Evolutionary conservation across 2,113 vertebrate genomes (phyloP).

Genomic region (Vidua chalybeata): DNA sequence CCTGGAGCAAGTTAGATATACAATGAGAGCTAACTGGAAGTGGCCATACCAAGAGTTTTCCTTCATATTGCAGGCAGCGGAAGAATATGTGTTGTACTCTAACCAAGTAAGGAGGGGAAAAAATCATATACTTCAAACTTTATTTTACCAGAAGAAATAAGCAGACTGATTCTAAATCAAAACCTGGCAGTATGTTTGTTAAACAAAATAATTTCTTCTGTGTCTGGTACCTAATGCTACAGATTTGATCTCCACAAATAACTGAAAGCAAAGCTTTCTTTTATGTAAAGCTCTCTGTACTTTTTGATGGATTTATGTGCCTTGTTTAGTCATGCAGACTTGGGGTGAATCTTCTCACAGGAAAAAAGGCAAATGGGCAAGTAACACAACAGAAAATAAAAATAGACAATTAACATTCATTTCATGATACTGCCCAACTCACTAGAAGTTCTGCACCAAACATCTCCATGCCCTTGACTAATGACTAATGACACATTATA

Average conservation of each 20-base stretch:
- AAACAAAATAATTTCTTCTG: not conserved
- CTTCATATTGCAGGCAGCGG: conserved; percentile 69
- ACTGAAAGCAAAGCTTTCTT: not conserved
- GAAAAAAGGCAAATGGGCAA: not conserved
- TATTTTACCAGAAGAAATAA: not conserved
- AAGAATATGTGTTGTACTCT: not conserved
- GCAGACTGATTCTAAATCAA: not conserved
- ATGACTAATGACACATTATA: not conserved
- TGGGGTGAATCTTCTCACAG: not conserved
- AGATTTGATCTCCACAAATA: not conserved
- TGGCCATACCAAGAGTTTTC: conserved; percentile 33
- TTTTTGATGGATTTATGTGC: not conserved
- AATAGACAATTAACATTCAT: not conserved
- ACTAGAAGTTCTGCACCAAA: not conserved
- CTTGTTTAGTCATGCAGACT: not conserved
- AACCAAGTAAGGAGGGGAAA: not conserved
- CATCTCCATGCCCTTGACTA: not conserved
- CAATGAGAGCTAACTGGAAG: conserved; percentile 76
- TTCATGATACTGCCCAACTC: not conserved
- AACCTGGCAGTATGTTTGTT: not conserved
- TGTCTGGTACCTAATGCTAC: not conserved
- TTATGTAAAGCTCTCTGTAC: not conserved
- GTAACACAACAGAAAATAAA: not conserved
- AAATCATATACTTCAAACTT: not conserved
- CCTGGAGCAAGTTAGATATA: conserved; percentile 68